Evolutionary conservation across 2,888 invertebrate species (phyloP).

Genomic region (Acrobasis suavella): DNA sequence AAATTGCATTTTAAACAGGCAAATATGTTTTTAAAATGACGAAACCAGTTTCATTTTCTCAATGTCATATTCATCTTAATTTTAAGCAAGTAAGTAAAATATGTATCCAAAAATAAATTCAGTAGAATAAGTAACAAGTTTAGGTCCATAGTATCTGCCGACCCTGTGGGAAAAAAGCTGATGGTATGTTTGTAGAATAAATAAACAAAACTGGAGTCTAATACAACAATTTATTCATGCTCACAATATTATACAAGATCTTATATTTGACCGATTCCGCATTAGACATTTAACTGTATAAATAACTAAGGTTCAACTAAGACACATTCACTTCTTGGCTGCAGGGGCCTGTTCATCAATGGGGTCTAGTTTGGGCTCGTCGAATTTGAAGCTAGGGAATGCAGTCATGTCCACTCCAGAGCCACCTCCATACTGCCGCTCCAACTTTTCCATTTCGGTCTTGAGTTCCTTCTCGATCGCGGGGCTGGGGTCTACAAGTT

Average conservation of each 20-base stretch:
- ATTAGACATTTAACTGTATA: conserved; percentile 22
- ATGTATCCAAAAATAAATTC: too few relatives aligned
- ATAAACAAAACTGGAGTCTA: conserved; percentile 38
- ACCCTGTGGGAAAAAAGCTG: too few relatives aligned
- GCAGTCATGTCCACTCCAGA: conserved; percentile 92
- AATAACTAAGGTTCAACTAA: conserved; percentile 25
- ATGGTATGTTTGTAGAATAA: conserved; percentile 17
- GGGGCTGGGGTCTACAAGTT: conserved; percentile 91
- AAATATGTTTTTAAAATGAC: too few relatives aligned
- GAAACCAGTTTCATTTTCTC: too few relatives aligned
- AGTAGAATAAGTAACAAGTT: too few relatives aligned
- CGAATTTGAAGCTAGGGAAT: conserved; percentile 93
- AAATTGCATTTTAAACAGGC: too few relatives aligned
- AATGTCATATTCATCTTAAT: too few relatives aligned
- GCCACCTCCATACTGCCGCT: conserved; percentile 89
- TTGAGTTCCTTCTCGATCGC: conserved; percentile 88
- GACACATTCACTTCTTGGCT: conserved; percentile 60
- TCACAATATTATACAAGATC: conserved; percentile 32
- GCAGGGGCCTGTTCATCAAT: conserved; percentile 73
- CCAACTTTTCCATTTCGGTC: conserved; percentile 90
- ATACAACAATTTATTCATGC: conserved; percentile 47
- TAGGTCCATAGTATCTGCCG: too few relatives aligned
- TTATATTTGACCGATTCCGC: conserved; percentile 21
- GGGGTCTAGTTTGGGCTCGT: conserved; percentile 87
- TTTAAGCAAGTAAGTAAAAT: too few relatives aligned